A percentile compares a stretch with the other conserved stretches of the same genome.
Evolutionary conservation across 2,888 invertebrate genomes (phyloP).

Genomic region (Muschampia plurimacula): DNA sequence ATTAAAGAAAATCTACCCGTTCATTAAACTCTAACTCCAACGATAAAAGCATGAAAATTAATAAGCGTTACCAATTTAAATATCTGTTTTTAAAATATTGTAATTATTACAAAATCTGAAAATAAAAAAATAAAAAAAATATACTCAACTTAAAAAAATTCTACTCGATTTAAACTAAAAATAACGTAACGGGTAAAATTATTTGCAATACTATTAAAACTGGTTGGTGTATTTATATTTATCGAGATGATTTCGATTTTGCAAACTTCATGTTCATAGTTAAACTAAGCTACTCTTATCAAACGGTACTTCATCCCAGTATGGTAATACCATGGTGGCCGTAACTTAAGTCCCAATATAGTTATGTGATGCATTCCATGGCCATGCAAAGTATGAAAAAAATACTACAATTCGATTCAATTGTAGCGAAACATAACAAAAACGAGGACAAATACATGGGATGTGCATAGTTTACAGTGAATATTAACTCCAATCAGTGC

Average conservation of each 20-base stretch:
- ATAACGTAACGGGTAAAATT: conserved; percentile 24
- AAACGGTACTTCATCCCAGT: conserved; percentile 35
- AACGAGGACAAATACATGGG: conserved; percentile 69
- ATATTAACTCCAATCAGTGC: conserved; percentile 59
- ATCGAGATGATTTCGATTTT: conserved; percentile 38
- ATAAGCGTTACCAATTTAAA: conserved; percentile 57
- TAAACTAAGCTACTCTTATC: conserved; percentile 35
- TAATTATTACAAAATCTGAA: conserved; percentile 53
- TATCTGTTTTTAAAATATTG: conserved; percentile 51
- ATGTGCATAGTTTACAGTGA: conserved; percentile 79
- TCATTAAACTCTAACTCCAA: conserved; percentile 50
- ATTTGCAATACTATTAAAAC: conserved; percentile 31
- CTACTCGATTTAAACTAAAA: conserved; percentile 25
- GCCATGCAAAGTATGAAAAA: conserved; percentile 75
- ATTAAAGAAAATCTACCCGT: too few species aligned
- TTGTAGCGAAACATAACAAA: conserved; percentile 69
- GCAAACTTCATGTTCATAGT: conserved; percentile 11
- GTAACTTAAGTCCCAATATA: conserved; percentile 16
- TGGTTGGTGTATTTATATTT: conserved; percentile 23
- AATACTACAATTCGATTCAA: conserved; percentile 60
- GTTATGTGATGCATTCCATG: conserved; percentile 65
- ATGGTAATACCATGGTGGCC: conserved; percentile 52
- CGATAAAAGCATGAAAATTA: conserved; percentile 70
- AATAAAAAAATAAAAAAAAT: conserved; percentile 41
- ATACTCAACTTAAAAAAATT: conserved; percentile 23